Base-by-base conservation (phyloP, 2,113 vertebrate species). In the Chaetorhynchus papuensis region DNA sequence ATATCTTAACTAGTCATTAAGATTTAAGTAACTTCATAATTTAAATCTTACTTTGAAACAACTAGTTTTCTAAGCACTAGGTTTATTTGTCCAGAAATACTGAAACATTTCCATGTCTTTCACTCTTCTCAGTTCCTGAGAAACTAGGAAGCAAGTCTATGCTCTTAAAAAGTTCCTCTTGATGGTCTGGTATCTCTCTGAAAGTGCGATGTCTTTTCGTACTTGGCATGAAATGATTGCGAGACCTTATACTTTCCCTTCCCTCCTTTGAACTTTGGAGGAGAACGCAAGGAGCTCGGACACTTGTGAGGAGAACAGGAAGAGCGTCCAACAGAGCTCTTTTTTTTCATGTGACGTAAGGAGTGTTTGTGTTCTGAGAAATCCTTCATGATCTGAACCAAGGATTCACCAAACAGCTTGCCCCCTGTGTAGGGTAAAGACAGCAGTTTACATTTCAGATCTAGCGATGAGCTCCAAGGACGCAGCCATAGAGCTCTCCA, bases 401-500 rank as follows among this genome's bases (percentile, higher is more conserved):
- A 80, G 24, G 93, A 77, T 22, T 92, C 94, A 21, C 93, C 97
- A 57, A 96, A 97, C 5, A 97, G 94, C 35, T 66, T 96, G 33
- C 91, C 91, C 0, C 96, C 96, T 20, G 41, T 85, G 71, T 96
- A 97, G 0, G 91, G 96, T 16, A 95, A 69, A 59, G 95, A 93
- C 19, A 96, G 82, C 63, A 97, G 75, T 49, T 80, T 88, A 68
- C 72, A 39, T 54, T 66, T 96, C 14, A 97, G 90, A 71, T 59
- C 83, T 81, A 61, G 39, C 0, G 9, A 56, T 8, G 89, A 94
- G 37, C 66, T 78, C 94, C 93, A 96, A 71, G 90, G 86, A 61
- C 85, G 80, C 33, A 97, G 74, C 94, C 93, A 93, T 10, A 96
- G 15, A 78, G 94, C 87, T 86, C 94, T 96, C 94, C 96, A 87